phyloP scores from a whole-genome alignment of 2,888 invertebrate genomes.

The Chymomyza caudatula region DNA sequence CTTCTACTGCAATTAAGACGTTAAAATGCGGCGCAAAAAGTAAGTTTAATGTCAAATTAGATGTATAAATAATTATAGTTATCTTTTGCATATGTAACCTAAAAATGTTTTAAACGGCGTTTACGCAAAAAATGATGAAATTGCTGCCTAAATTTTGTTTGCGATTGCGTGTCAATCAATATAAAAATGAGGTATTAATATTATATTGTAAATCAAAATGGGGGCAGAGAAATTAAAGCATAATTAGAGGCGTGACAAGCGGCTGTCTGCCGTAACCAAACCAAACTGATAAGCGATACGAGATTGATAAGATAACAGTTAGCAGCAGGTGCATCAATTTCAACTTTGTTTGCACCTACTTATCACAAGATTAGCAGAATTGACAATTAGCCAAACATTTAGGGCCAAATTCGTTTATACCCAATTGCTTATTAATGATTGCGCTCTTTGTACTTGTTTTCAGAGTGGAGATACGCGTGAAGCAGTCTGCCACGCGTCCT shows the following conservation, averaged over 20 bases:
- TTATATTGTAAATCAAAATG: conserved; percentile 55
- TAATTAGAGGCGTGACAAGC: conserved; percentile 70
- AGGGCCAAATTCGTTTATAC: not conserved
- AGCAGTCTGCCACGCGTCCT: conserved; percentile 65
- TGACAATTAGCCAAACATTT: conserved; percentile 28
- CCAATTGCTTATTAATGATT: not conserved
- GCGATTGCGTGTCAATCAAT: conserved; percentile 6
- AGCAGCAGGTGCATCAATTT: conserved; percentile 1
- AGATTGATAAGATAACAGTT: conserved; percentile 49
- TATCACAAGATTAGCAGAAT: not conserved
- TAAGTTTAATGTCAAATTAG: conserved; percentile 64
- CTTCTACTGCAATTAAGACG: not conserved
- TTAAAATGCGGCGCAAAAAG: conserved; percentile 71
- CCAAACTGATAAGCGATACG: conserved; percentile 17
- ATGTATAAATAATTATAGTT: not conserved
- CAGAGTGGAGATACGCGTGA: conserved; percentile 76
- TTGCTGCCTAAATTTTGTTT: conserved; percentile 29
- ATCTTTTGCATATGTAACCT: too few species aligned
- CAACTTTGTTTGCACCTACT: not conserved
- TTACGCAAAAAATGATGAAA: conserved; percentile 20
- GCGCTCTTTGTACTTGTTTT: not conserved
- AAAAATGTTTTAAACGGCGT: not conserved
- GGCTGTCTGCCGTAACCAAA: conserved; percentile 39
- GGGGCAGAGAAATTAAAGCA: conserved; percentile 53
- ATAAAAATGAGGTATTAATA: conserved; percentile 19